Conservation (phyloP, 2,888 invertebrate genomes). For the Sarcophaga carnaria region DNA sequence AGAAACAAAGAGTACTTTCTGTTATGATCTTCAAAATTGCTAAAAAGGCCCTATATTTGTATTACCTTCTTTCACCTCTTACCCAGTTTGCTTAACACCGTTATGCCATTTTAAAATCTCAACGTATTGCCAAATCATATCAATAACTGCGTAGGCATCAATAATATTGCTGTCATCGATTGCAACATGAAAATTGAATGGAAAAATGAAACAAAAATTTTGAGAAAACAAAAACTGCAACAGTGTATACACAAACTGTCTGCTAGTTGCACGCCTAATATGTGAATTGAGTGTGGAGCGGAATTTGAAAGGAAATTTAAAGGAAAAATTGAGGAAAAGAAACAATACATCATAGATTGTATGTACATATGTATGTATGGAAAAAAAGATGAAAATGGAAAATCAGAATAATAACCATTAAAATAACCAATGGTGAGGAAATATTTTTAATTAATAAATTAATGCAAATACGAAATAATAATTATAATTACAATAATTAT, state of each 20-base stretch:
- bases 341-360: conserved; percentile 21
- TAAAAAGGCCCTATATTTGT: conserved; percentile 6
- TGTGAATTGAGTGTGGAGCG: conserved; percentile 18
- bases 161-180: conserved; percentile 62
- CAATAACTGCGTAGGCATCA: conserved; percentile 62
- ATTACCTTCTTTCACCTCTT: neutral
- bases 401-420: neutral
- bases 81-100: neutral
- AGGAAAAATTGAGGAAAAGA: neutral
- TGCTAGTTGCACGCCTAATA: conserved; percentile 42
- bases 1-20: too few relatives aligned
- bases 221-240: conserved; percentile 30
- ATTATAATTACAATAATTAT: too few relatives aligned
- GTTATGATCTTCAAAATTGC: too few relatives aligned
- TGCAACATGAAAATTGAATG: conserved; percentile 63
- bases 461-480: too few relatives aligned
- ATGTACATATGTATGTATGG: conserved; percentile 1
- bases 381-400: neutral
- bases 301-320: conserved; percentile 56
- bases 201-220: conserved; percentile 38
- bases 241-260: conserved; percentile 14
- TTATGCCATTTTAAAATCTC: neutral
- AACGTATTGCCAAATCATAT: conserved; percentile 29
- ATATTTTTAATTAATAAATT: neutral
- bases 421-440: neutral